Conservation (phyloP, 2,888 invertebrate species). For the Trisateles emortualis region DNA sequence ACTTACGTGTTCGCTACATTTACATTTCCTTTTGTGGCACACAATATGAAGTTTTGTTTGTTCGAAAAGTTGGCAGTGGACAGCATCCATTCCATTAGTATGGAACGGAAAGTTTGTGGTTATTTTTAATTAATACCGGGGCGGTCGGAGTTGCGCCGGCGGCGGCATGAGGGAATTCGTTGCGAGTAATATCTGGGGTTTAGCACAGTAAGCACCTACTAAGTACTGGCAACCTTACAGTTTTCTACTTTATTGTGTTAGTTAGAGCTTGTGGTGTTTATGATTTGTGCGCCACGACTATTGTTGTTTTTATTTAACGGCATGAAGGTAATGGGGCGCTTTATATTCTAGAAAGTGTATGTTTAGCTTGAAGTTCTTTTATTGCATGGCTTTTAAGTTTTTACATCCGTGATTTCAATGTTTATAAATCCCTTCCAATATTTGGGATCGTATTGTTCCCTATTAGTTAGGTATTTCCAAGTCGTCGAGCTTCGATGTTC, state of each 20-base stretch:
- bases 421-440: too few species aligned
- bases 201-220: constrained; percentile 42
- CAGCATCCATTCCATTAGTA: constrained; percentile 54
- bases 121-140: constrained; percentile 60
- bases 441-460: too few species aligned
- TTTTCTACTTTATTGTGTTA: constrained; percentile 34
- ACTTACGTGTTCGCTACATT: constrained; percentile 41
- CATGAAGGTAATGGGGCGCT: neutral
- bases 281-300: constrained; percentile 22
- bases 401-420: too few species aligned
- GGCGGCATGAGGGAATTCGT: constrained; percentile 38
- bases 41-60: constrained; percentile 56
- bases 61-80: constrained; percentile 58
- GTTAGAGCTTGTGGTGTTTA: constrained; percentile 24
- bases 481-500: too few species aligned
- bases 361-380: neutral
- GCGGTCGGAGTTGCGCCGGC: constrained; percentile 39
- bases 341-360: neutral
- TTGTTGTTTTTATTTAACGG: constrained; percentile 12
- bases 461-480: too few species aligned
- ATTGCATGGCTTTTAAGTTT: neutral
- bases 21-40: constrained; percentile 51
- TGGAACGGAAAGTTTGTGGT: constrained; percentile 56
- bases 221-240: constrained; percentile 38
- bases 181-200: constrained; percentile 44